Evolutionary conservation across 2,113 vertebrate species (phyloP), one percentile per base, ranked within the genome.

Genomic region (Himantopus leucocephalus): DNA sequence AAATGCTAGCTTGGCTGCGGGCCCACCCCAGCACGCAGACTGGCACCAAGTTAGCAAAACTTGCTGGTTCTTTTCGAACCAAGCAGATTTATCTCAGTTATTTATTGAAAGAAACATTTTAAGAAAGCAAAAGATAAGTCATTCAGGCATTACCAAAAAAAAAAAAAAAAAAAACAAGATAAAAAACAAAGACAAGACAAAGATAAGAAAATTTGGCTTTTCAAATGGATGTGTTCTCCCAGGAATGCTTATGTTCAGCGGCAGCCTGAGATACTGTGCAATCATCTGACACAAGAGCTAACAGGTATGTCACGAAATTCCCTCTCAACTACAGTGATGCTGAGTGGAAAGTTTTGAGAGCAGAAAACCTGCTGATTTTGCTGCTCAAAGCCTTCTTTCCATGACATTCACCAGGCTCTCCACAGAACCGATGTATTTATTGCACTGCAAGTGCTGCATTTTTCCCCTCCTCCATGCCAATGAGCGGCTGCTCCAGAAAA

Each of bases 221-320:
- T 43, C 17, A 34, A 60, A 83, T 26, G 43, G 50, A 45, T 35
- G 4, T 67, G 59, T 8, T 56, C 35, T 68, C 47, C 34, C 60
- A 67, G 58, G 74, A 88, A 67, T 2, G 5, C 0, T 0, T 4
- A 47, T 4, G 2, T 73, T 73, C 88, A 83, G 60, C 4, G 0
- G 39, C 71, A 83, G 22, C 41, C 47, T 45, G 58, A 43, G 23
- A 24, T 81, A 58, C 67, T 71, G 47, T 63, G 71, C 60, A 56
- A 9, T 26, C 8, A 2, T 67, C 91, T 74, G 80, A 63, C 45
- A 62, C 62, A 45, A 80, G 43, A 94, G 41, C 58, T 50, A 94
- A 80, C 2, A 3, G 56, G 87, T 78, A 52, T 30, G 50, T 76
- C 4, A 1, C 50, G 58, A 50, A 75, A 85, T 34, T 92, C 78